Percentiles rank a stretch among this genome's conserved stretches.
These are phyloP conservation scores for Synergus itoensis DNA, from an alignment of 2,888 invertebrate genomes.

Conservation along the genomic window DNA sequence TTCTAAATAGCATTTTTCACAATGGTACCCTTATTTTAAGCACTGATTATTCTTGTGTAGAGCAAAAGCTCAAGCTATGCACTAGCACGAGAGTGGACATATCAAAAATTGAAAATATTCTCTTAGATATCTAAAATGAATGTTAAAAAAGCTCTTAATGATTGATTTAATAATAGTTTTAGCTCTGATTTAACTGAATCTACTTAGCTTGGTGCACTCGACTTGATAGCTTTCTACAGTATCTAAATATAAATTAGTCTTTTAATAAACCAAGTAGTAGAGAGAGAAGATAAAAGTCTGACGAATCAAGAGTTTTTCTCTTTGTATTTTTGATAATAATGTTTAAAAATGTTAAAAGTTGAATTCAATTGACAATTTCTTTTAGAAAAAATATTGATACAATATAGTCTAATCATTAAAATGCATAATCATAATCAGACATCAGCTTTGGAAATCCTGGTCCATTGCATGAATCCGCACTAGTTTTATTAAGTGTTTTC, in stretches of 20 bases:
- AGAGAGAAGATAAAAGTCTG: slow-evolving; percentile 5
- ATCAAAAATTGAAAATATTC: background rate
- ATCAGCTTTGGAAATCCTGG: slow-evolving; percentile 30
- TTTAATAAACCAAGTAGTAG: slow-evolving; percentile 2
- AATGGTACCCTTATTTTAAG: background rate
- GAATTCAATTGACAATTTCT: background rate
- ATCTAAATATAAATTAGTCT: slow-evolving; percentile 34
- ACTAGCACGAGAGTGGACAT: slow-evolving; percentile 3
- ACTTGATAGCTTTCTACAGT: slow-evolving; percentile 14
- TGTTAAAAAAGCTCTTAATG: background rate
- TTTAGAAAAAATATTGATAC: background rate
- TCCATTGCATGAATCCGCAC: slow-evolving; percentile 40
- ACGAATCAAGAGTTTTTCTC: background rate
- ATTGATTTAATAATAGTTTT: slow-evolving; percentile 11
- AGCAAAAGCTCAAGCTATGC: slow-evolving; percentile 23
- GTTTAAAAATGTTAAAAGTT: background rate
- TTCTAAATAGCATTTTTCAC: slow-evolving; percentile 7
- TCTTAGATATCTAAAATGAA: background rate
- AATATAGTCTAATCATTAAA: background rate
- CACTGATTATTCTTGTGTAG: slow-evolving; percentile 31
- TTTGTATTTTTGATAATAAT: background rate
- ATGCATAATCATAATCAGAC: slow-evolving; percentile 38
- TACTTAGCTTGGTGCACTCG: background rate
- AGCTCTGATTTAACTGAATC: background rate
- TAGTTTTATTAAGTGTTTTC: slow-evolving; percentile 44